Evolutionary conservation across 2,797 vertebrate genomes (phyloP).

Genomic region (Gymnocypris eckloni): DNA sequence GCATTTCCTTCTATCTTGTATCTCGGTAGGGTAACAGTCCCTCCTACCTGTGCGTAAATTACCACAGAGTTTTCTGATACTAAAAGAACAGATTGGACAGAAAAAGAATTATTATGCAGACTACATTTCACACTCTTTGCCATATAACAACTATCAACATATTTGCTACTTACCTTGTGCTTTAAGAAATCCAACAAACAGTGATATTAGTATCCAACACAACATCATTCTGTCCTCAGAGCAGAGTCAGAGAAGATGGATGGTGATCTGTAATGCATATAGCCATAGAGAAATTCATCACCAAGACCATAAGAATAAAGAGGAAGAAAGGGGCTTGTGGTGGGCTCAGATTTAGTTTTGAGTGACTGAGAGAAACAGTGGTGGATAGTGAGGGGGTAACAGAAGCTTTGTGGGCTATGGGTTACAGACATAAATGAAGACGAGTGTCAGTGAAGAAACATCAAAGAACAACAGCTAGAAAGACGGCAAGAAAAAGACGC

Average conservation of each 20-base stretch:
- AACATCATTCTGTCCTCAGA: conserved; percentile 36
- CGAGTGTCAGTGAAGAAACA: conserved; percentile 56
- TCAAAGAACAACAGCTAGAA: conserved; percentile 48
- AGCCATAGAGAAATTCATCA: not conserved
- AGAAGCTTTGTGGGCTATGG: conserved; percentile 74
- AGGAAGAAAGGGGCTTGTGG: conserved; percentile 70
- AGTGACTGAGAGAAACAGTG: conserved; percentile 68
- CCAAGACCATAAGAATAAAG: conserved; percentile 14
- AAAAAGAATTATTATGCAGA: not conserved
- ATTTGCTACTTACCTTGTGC: conserved; percentile 41
- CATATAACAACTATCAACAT: not conserved
- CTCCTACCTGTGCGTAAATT: conserved; percentile 62
- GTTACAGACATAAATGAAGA: conserved; percentile 66
- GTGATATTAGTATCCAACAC: conserved; percentile 27
- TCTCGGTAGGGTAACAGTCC: not conserved
- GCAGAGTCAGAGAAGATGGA: not conserved
- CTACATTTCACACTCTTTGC: not conserved
- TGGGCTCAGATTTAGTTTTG: conserved; percentile 72
- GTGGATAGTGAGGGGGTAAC: conserved; percentile 57
- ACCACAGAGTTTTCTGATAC: conserved; percentile 34
- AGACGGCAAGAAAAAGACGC: conserved; percentile 42
- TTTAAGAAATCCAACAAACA: not conserved
- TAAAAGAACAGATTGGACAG: conserved; percentile 1
- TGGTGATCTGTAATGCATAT: conserved; percentile 11
- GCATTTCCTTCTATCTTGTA: rapidly evolving